Conservation (phyloP, 2,113 vertebrate genomes). For the Cisticola juncidis region DNA sequence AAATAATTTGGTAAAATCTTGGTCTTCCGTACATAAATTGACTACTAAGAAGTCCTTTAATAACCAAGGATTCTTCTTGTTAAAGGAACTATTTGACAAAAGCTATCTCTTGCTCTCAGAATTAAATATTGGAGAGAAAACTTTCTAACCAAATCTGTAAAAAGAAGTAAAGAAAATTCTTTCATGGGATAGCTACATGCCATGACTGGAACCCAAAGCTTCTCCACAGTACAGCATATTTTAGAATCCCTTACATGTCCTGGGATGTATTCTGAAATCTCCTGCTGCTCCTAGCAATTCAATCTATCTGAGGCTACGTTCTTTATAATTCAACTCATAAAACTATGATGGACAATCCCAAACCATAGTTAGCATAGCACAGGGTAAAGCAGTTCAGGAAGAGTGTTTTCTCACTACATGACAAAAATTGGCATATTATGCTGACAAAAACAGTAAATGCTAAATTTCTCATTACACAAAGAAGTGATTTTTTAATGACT, state of each 20-base stretch:
- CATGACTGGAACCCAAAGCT: neutral
- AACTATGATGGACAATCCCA: neutral
- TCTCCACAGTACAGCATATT: fast-evolving
- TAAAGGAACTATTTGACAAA: neutral
- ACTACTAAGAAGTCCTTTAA: neutral
- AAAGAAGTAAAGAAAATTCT: neutral
- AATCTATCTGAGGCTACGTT: neutral
- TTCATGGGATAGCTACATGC: fast-evolving
- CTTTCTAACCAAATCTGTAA: neutral
- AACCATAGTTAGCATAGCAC: fast-evolving
- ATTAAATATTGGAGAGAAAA: neutral
- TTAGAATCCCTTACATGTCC: neutral
- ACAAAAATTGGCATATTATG: neutral
- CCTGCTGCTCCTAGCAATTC: neutral
- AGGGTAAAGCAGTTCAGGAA: neutral
- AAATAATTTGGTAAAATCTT: neutral
- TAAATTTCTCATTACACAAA: neutral
- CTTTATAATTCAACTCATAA: neutral
- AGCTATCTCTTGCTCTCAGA: neutral
- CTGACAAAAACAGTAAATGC: neutral
- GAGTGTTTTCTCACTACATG: neutral
- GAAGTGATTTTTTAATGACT: neutral
- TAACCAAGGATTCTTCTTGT: neutral
- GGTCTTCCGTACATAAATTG: neutral
- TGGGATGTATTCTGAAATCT: neutral